Evolutionary conservation across 1,140 invertebrate species (phyloP).

Genomic region (Ceratina calcarata): DNA sequence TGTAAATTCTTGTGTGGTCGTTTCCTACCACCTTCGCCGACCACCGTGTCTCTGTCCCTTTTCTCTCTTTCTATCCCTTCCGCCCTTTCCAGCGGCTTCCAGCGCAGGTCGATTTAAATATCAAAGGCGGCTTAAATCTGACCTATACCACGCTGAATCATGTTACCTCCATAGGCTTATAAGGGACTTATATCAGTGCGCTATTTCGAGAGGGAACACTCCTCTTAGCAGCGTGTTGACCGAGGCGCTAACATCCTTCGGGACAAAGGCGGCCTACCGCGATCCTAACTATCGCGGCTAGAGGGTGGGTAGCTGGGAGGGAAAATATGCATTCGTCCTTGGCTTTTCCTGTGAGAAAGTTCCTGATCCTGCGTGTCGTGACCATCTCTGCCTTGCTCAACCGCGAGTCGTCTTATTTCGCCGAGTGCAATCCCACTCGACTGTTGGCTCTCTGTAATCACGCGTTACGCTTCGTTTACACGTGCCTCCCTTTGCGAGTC

Average conservation of each 20-base stretch:
- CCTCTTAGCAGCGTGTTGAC: slow-evolving; percentile 70
- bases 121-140: slow-evolving; percentile 81
- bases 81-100: slow-evolving; percentile 12
- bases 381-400: background rate
- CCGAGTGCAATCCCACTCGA: background rate
- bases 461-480: slow-evolving; percentile 41
- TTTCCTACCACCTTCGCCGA: slow-evolving; percentile 36
- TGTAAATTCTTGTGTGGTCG: slow-evolving; percentile 76
- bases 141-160: slow-evolving; percentile 81
- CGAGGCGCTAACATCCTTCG: slow-evolving; percentile 73
- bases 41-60: background rate
- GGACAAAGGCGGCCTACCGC: slow-evolving; percentile 66
- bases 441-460: slow-evolving; percentile 15
- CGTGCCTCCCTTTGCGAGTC: slow-evolving; percentile 1
- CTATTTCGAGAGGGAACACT: slow-evolving; percentile 68
- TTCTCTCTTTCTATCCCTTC: background rate
- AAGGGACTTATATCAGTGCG: slow-evolving; percentile 76
- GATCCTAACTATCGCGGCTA: slow-evolving; percentile 33
- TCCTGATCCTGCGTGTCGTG: slow-evolving; percentile 49
- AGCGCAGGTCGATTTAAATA: slow-evolving; percentile 77
- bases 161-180: slow-evolving; percentile 79
- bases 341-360: slow-evolving; percentile 58
- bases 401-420: slow-evolving; percentile 15
- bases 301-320: background rate
- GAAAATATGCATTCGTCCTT: slow-evolving; percentile 51